Conservation (phyloP, 2,113 vertebrate species). For the Oriolus oriolus region DNA sequence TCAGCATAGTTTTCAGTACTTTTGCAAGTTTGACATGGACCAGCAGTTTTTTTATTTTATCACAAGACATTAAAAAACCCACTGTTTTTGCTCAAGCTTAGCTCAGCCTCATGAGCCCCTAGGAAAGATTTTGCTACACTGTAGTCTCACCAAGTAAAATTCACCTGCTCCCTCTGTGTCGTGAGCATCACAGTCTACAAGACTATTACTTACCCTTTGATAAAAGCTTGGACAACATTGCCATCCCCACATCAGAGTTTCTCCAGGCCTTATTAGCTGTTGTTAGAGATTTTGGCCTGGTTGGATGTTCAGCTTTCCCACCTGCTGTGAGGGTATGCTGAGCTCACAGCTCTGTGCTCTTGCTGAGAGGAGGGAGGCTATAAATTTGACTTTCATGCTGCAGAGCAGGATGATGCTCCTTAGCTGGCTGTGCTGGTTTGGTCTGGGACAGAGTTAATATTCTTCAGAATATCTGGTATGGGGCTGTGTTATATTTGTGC, state of each 20-base stretch:
- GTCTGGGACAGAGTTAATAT: background rate
- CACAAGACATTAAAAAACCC: background rate
- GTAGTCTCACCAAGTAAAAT: background rate
- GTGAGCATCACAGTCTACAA: background rate
- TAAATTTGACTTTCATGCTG: background rate
- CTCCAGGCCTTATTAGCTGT: background rate
- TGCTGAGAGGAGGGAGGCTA: background rate
- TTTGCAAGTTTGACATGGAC: background rate
- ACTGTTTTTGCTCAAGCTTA: background rate
- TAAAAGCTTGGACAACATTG: background rate
- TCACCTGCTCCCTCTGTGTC: fast-evolving
- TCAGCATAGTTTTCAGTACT: background rate
- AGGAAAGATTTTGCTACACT: background rate
- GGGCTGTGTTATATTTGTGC: background rate
- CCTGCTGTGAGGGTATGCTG: background rate
- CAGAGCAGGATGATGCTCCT: background rate
- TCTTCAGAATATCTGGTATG: background rate
- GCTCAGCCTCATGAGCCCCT: fast-evolving
- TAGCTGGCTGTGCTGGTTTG: background rate
- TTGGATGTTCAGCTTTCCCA: background rate
- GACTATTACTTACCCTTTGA: background rate
- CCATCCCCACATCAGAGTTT: background rate
- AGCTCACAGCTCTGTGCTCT: background rate
- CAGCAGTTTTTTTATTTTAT: background rate
- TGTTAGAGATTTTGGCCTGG: background rate